A percentile compares a stretch with the other conserved stretches of the same genome.
phyloP scores from a whole-genome alignment of 2,888 invertebrate genomes.

The Netelia fuscicornis region DNA sequence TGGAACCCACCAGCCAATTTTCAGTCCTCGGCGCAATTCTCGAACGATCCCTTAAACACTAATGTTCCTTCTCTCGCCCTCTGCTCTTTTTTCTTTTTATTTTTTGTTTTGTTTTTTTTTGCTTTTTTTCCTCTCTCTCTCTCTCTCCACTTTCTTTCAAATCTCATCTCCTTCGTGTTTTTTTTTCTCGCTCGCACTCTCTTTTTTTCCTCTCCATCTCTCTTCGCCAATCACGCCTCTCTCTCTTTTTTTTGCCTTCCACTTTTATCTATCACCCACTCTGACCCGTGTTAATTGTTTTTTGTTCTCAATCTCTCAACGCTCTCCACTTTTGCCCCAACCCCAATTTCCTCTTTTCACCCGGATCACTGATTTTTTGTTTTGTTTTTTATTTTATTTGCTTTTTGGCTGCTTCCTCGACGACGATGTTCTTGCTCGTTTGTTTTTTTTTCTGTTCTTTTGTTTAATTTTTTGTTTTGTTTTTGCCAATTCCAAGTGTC shows the following conservation, averaged over 20 bases:
- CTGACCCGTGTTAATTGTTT: constrained; percentile 45
- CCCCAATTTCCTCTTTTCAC: constrained; percentile 23
- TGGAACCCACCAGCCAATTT: constrained; percentile 85
- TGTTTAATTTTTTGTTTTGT: constrained; percentile 38
- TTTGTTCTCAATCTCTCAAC: constrained; percentile 33
- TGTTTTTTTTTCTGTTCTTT: constrained; percentile 15
- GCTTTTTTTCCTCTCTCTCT: constrained; percentile 36
- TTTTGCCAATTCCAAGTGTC: constrained; percentile 47
- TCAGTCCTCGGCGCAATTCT: constrained; percentile 84
- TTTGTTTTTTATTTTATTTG: too few species aligned
- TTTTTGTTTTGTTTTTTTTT: constrained; percentile 68
- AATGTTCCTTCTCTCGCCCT: constrained; percentile 67
- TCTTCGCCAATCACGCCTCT: constrained; percentile 41
- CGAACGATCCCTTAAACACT: constrained; percentile 84
- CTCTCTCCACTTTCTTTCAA: constrained; percentile 50
- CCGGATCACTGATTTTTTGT: constrained; percentile 11
- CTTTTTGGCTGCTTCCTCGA: constrained; percentile 40
- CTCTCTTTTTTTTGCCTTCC: constrained; percentile 20
- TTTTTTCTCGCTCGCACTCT: constrained; percentile 53
- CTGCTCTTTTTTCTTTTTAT: constrained; percentile 55
- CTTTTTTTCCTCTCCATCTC: constrained; percentile 50
- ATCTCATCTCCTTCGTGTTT: constrained; percentile 7
- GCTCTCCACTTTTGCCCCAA: constrained; percentile 30
- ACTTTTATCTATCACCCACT: constrained; percentile 56
- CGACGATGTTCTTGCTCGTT: constrained; percentile 26